These are phyloP conservation scores for Gari tellinella DNA, from an alignment of 2,888 invertebrate species.

Conservation along the genomic window DNA sequence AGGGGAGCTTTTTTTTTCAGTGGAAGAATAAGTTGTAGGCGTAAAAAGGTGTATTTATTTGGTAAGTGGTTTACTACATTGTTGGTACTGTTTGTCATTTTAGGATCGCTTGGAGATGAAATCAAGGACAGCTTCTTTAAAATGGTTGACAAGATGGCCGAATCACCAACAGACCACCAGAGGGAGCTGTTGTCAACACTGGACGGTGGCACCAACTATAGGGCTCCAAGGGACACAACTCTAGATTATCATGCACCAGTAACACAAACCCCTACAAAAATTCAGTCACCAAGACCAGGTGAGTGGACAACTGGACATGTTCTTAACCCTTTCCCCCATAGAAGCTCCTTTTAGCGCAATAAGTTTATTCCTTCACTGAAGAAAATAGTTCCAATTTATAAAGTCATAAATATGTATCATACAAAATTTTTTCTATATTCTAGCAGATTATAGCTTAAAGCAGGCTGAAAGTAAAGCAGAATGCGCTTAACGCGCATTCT, in stretches of 20 bases:
- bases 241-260: conserved; percentile 3
- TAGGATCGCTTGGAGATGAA: conserved; percentile 66
- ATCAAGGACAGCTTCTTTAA: conserved; percentile 64
- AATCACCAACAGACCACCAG: conserved; percentile 64
- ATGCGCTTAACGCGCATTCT: too few relatives aligned
- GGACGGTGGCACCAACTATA: conserved; percentile 58
- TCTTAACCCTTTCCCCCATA: too few relatives aligned
- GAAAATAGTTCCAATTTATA: too few relatives aligned
- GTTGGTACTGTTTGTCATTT: conserved; percentile 1
- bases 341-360: too few relatives aligned
- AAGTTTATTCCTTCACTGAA: too few relatives aligned
- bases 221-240: conserved; percentile 43
- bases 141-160: conserved; percentile 65
- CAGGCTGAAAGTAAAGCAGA: too few relatives aligned
- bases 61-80: background rate
- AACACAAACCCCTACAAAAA: background rate
- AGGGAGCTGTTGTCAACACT: conserved; percentile 63
- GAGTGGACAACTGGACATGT: background rate
- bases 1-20: too few relatives aligned
- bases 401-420: too few relatives aligned
- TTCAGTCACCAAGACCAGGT: conserved; percentile 13
- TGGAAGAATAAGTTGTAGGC: too few relatives aligned
- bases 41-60: too few relatives aligned
- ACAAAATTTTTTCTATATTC: too few relatives aligned
- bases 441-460: too few relatives aligned